phyloP scores from a whole-genome alignment of 1,140 invertebrate genomes.

The Orussus abietinus region DNA sequence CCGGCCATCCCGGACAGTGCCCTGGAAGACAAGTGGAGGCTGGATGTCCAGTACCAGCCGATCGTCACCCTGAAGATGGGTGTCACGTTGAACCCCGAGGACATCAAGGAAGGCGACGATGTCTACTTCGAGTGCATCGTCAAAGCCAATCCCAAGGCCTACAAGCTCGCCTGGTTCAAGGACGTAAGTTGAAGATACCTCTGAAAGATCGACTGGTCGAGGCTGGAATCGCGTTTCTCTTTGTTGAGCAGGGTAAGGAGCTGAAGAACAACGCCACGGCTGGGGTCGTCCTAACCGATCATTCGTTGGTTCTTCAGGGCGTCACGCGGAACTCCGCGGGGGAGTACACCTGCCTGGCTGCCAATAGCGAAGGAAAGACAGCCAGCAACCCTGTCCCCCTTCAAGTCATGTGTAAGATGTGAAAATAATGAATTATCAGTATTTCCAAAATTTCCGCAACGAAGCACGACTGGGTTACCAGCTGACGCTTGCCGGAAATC shows the following conservation, averaged over 20 bases:
- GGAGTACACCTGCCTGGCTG: conserved; percentile 76
- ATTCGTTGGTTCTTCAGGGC: conserved; percentile 76
- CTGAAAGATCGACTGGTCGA: conserved; percentile 2
- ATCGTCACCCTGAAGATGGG: conserved; percentile 74
- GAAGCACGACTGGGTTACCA: no score
- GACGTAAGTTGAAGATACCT: conserved; percentile 67
- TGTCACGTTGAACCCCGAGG: conserved; percentile 70
- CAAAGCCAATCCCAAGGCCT: conserved; percentile 74
- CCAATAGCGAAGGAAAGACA: conserved; percentile 77
- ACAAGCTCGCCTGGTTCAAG: conserved; percentile 80
- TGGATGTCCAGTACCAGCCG: conserved; percentile 76
- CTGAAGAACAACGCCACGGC: conserved; percentile 73
- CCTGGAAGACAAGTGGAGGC: conserved; percentile 76
- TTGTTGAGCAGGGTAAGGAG: conserved; percentile 66
- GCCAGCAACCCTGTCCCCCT: conserved; percentile 75
- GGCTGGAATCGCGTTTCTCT: conserved; percentile 7
- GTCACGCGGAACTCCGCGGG: conserved; percentile 75
- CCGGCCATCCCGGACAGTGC: conserved; percentile 73
- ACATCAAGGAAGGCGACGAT: conserved; percentile 82
- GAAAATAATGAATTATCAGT: background rate
- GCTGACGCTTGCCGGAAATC: no score
- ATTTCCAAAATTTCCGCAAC: no score
- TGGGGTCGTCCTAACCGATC: conserved; percentile 76
- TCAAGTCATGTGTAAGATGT: conserved; percentile 77
- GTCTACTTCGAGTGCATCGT: conserved; percentile 79